Conservation (phyloP, 2,113 vertebrate species). For the Empidonax traillii region DNA sequence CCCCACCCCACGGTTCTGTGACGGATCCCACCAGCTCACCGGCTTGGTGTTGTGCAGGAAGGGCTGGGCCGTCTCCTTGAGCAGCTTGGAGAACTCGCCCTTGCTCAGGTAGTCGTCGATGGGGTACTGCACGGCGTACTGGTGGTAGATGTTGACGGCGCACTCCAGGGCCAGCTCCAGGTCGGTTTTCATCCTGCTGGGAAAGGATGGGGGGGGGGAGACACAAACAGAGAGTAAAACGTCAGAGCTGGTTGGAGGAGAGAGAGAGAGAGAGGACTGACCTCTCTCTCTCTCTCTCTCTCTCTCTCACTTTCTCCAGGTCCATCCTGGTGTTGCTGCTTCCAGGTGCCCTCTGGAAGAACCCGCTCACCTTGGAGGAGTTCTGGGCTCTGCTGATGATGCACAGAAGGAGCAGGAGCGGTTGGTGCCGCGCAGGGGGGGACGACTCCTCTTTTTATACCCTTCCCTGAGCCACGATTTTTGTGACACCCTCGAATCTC, state of each 20-base stretch:
- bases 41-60: neutral
- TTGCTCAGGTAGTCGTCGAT: conserved; percentile 1
- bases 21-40: neutral
- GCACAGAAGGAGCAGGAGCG: rapidly evolving
- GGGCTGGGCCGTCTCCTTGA: neutral
- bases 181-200: neutral
- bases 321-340: rapidly evolving
- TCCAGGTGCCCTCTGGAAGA: neutral
- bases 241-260: rapidly evolving
- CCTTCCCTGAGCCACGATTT: neutral
- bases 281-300: neutral
- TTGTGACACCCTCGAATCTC: neutral
- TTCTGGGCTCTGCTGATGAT: neutral
- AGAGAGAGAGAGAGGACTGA: too few species aligned
- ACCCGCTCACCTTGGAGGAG: neutral
- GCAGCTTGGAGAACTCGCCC: neutral
- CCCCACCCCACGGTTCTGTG: rapidly evolving
- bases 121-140: rapidly evolving
- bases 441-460: neutral
- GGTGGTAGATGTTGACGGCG: neutral
- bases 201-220: neutral
- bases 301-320: neutral
- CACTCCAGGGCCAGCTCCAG: conserved; percentile 4
- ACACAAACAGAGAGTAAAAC: too few species aligned
- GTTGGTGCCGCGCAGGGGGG: neutral